These are phyloP conservation scores for Pseudocheirus occidentalis DNA, from an alignment of 2,797 vertebrate species.

Conservation along the genomic window DNA sequence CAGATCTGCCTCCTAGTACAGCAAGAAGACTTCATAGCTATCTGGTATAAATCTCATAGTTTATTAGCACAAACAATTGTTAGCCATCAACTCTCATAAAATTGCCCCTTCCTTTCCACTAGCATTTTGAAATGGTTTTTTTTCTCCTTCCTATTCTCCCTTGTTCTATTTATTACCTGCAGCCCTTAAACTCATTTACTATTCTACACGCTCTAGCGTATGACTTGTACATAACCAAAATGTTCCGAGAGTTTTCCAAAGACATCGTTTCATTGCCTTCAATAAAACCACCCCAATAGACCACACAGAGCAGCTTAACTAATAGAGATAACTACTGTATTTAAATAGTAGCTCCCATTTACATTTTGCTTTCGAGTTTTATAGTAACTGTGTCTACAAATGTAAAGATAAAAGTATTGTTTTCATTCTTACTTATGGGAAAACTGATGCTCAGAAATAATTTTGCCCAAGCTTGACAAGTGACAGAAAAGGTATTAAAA, in stretches of 20 bases:
- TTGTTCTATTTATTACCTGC: not conserved
- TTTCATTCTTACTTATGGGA: not conserved
- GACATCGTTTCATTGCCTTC: not conserved
- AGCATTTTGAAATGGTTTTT: not conserved
- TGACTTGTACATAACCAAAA: not conserved
- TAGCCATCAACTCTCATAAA: not conserved
- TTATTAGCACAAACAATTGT: not conserved
- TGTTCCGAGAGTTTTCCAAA: not conserved
- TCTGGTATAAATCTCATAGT: not conserved
- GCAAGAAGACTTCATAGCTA: not conserved
- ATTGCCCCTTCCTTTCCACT: not conserved
- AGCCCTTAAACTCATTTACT: not conserved
- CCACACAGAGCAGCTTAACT: not conserved
- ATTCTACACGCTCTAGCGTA: not conserved
- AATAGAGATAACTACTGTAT: not conserved
- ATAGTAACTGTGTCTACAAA: not conserved
- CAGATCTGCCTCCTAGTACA: not conserved
- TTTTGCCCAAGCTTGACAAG: not conserved
- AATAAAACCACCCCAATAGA: not conserved
- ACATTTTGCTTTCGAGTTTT: not conserved
- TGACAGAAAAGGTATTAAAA: not conserved
- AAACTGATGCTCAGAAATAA: not conserved
- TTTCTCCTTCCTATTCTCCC: not conserved
- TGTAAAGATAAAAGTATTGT: not conserved
- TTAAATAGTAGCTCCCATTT: not conserved